Percentiles rank a stretch among this genome's conserved stretches.
These are phyloP conservation scores for Pholis gunnellus DNA, from an alignment of 2,113 vertebrate genomes.

Conservation along the genomic window DNA sequence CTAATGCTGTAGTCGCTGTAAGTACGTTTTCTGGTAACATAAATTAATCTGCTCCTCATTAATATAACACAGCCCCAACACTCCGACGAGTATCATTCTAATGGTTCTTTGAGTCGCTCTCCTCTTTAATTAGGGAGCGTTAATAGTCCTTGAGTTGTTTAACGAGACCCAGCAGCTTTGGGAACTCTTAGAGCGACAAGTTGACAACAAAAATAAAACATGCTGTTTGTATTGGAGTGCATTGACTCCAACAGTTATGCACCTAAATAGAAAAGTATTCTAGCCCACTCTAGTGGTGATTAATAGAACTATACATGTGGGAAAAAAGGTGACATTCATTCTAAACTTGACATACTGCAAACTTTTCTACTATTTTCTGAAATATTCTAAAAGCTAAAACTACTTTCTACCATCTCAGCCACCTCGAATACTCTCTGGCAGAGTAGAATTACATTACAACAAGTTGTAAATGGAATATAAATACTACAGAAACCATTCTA, in stretches of 20 bases:
- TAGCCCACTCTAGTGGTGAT: constrained; percentile 36
- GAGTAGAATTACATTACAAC: neutral
- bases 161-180: neutral
- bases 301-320: neutral
- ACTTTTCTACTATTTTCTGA: neutral
- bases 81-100: neutral
- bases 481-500: neutral
- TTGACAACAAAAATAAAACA: neutral
- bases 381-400: neutral
- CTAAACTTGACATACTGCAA: neutral
- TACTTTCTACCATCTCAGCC: neutral
- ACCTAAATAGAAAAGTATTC: neutral
- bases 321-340: neutral
- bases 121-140: neutral
- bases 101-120: neutral
- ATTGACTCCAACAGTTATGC: neutral
- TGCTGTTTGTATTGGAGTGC: neutral
- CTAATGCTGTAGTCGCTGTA: neutral
- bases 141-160: neutral
- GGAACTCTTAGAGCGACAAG: neutral
- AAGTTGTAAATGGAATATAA: neutral
- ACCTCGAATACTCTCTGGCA: neutral
- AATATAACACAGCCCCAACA: neutral
- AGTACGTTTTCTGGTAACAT: neutral
- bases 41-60: neutral